Base-by-base conservation (phyloP, 1,140 invertebrate species). In the Penaeus indicus region DNA sequence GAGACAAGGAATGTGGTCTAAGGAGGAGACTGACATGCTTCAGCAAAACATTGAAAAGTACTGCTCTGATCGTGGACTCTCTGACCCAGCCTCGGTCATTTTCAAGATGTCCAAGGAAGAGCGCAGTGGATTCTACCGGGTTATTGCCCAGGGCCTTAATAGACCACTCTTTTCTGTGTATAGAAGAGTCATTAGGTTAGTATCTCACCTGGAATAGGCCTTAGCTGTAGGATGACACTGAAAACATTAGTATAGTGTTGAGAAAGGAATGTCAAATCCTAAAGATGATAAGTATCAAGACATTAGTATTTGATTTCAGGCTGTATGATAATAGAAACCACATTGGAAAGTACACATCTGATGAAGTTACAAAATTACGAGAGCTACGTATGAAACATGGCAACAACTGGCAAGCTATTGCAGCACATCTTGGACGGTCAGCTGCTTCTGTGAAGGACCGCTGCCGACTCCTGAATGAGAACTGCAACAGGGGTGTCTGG, bases 261-360 rank as follows among this genome's bases (percentile, higher is more conserved):
- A 54, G 72, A 3, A 22, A 75, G 5, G 10, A 32, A 32, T 75
- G 54, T 32, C 27, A 54, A 27, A 27, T 67, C 25, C 54, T 82
- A 5, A 32, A 38, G 3, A 42, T 42, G 38, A 42, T 42, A 42
- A 42, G 5, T 42, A 42, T 42, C 4, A 42, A 42, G 38, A 8
- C 38, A 42, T 42, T 42, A 8, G 38, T 42, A 42, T 47, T 77
- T 86, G 67, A 18, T 60, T 84, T n/a, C 82, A 91, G 94, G 91
- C 93, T 94, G 93, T 94, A 94, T 91, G 94, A 94, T 90, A 92
- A 93, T 86, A 93, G 94, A 91, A 94, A 94, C 90, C 93, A 94
- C 91, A 92, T 94, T 89, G 94, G 94, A 19, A 94, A 94, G 92
- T 94, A 94, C 90, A 93, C 93, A n/a, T 91, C 91, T 21, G 93